phyloP scores from a whole-genome alignment of 2,888 invertebrate species.

The Eucriotettix oculatus region DNA sequence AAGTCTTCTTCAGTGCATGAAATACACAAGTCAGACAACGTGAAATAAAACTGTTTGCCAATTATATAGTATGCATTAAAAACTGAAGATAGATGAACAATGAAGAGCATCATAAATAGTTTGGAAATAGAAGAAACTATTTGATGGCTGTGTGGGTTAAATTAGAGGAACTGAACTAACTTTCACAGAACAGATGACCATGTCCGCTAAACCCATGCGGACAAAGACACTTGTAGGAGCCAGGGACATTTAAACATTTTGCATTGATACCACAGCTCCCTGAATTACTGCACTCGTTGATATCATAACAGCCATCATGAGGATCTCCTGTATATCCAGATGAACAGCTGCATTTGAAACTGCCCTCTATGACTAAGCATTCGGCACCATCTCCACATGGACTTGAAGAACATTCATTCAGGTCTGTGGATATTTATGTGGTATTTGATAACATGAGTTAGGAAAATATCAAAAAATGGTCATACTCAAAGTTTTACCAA shows the following conservation, averaged over 20 bases:
- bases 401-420: slow-evolving; percentile 45
- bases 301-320: slow-evolving; percentile 46
- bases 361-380: slow-evolving; percentile 60
- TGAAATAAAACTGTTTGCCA: too few relatives aligned
- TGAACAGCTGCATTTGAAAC: slow-evolving; percentile 56
- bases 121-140: too few relatives aligned
- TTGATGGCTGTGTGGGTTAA: neutral
- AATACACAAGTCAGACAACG: too few relatives aligned
- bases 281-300: slow-evolving; percentile 53
- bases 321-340: slow-evolving; percentile 47
- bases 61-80: too few relatives aligned
- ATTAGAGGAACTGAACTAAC: slow-evolving; percentile 34
- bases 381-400: slow-evolving; percentile 53
- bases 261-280: slow-evolving; percentile 55
- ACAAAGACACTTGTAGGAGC: slow-evolving; percentile 61
- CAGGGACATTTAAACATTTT: slow-evolving; percentile 65
- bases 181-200: slow-evolving; percentile 58
- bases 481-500: too few relatives aligned
- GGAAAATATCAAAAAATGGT: neutral
- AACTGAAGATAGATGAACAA: too few relatives aligned
- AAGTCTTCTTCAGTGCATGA: too few relatives aligned
- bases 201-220: slow-evolving; percentile 59
- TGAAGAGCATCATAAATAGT: too few relatives aligned
- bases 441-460: neutral
- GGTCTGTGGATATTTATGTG: slow-evolving; percentile 31